Conservation (phyloP, 2,113 vertebrate species). For the Brachyhypopomus gauderio region DNA sequence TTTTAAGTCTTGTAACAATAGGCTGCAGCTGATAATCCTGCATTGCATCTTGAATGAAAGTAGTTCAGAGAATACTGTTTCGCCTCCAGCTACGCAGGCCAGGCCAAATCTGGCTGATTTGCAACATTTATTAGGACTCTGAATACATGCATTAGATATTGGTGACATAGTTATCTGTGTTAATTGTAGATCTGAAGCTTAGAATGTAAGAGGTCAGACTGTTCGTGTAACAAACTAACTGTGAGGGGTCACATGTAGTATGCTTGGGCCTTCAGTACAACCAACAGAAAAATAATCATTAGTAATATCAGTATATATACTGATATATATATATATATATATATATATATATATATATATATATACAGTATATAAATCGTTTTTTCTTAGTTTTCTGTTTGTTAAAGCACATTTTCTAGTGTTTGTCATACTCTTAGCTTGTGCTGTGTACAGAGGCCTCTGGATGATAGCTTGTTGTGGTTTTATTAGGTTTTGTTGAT, state of each 20-base stretch:
- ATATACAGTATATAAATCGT: not conserved
- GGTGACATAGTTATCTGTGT: no score
- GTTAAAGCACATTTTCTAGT: not conserved
- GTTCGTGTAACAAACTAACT: no score
- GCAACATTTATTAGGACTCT: not conserved
- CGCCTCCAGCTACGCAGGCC: not conserved
- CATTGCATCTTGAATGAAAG: not conserved
- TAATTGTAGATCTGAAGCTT: not conserved
- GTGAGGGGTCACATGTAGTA: no score
- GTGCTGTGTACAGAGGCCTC: not conserved
- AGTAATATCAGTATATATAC: not conserved
- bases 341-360: no score
- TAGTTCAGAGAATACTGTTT: not conserved
- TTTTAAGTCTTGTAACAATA: not conserved
- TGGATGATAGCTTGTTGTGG: not conserved
- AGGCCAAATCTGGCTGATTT: conserved; percentile 22
- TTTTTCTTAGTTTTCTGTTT: not conserved
- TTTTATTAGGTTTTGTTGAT: not conserved
- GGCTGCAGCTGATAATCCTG: not conserved
- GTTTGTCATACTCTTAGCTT: not conserved
- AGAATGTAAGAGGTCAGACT: no score
- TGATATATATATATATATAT: no score
- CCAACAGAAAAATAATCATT: not conserved
- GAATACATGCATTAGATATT: not conserved
- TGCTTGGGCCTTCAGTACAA: not conserved